Base-by-base conservation (phyloP, 1,140 invertebrate species). In the Druon quercuslanigerum region DNA sequence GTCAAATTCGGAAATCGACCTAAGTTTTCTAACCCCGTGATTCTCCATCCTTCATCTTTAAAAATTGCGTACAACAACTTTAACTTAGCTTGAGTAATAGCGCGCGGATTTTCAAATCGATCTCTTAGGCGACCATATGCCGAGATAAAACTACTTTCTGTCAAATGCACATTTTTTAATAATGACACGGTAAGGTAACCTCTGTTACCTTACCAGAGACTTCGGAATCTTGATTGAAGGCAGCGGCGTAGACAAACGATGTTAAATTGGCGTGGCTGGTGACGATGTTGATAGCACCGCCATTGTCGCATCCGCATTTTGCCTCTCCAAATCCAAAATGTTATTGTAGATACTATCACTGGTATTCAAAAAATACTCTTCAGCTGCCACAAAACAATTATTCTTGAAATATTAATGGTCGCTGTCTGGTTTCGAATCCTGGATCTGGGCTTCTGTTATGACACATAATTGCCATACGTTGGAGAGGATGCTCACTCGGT, bases 71-170 rank as follows among this genome's bases (percentile, higher is more conserved):
- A 25, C 20, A 25, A 25, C 1, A 25, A 60, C 20, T 25, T 25
- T 25, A 25, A 25, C 20, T 25, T 25, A 25, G 20, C 20, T 25
- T 25, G 20, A 25, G 16, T 60, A 33, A 60, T 60, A 6, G 33
- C 72, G 51, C 70, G 19, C 17, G 50, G 46, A 72, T 76, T 33
- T 17, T 57, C 17, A 46, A n/a, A 76, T 9, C 70, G 51, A 12
- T 25, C 7, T 19, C 46, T 72, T 14, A 76, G n/a, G 12, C 54
- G 13, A 50, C 60, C n/a, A 71, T 71, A 76, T 25, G 75, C 75
- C 4, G 60, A 50, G 13, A 16, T 25, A 25, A 76, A 76, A 50
- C 57, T 76, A n/a, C 12, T 52, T 50, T 40, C 25, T 2, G 71
- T 72, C 20, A 51, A 9, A 7, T 70, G 11, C 2, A 14, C 25